Evolutionary conservation across 2,888 invertebrate species (phyloP).

Genomic region (Cantharis lateralis): DNA sequence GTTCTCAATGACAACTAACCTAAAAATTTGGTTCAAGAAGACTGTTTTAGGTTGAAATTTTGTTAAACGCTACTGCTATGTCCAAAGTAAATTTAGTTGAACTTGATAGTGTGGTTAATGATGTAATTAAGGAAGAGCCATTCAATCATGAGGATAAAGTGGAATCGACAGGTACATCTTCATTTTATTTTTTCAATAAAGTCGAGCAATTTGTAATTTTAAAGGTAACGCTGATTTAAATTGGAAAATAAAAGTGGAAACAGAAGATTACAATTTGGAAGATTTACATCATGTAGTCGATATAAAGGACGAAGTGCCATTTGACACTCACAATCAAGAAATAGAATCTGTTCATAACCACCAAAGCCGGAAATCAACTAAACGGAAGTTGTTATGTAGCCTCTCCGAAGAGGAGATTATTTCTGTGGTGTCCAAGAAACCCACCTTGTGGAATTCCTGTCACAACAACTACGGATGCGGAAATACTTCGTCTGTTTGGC

Average conservation of each 20-base stretch:
- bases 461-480: background rate
- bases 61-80: background rate
- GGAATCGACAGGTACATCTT: background rate
- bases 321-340: background rate
- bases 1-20: too few relatives aligned
- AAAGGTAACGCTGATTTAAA: background rate
- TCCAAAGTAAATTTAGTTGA: background rate
- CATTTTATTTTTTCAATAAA: background rate
- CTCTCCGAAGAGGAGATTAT: background rate
- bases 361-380: background rate
- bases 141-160: background rate
- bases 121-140: background rate
- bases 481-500: background rate
- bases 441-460: background rate
- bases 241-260: background rate
- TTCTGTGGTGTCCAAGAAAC: background rate
- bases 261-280: background rate
- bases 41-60: background rate
- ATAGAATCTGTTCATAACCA: background rate
- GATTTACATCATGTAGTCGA: background rate
- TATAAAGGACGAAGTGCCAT: background rate
- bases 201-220: background rate
- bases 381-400: background rate
- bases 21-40: too few relatives aligned
- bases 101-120: background rate